Conservation (phyloP, 2,797 vertebrate genomes). For the Anabacerthia variegaticeps region DNA sequence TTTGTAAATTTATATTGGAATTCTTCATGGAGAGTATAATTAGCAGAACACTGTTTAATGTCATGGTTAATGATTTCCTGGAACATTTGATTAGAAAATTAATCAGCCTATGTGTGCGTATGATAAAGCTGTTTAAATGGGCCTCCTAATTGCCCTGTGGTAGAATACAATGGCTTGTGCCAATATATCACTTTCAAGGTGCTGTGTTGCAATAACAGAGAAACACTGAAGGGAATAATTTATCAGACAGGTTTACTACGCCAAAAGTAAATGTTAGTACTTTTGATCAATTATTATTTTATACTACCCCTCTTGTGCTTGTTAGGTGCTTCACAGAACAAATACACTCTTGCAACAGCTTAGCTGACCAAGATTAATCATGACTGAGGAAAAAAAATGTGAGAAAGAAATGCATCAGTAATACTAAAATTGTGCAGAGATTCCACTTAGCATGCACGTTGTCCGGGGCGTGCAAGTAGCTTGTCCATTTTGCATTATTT, state of each 20-base stretch:
- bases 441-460: background rate
- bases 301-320: background rate
- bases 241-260: conserved; percentile 55
- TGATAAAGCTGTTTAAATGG: conserved; percentile 77
- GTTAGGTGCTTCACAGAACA: conserved; percentile 1
- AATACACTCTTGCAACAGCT: background rate
- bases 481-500: background rate
- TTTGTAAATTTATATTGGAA: conserved; percentile 76
- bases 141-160: conserved; percentile 73
- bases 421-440: background rate
- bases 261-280: conserved; percentile 59
- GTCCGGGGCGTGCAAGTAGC: background rate
- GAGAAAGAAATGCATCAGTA: background rate
- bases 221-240: conserved; percentile 64
- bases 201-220: conserved; percentile 52
- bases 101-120: conserved; percentile 76
- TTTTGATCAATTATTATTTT: conserved; percentile 52
- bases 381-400: background rate
- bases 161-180: conserved; percentile 65
- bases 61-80: conserved; percentile 80
- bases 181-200: conserved; percentile 63
- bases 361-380: background rate
- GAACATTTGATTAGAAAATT: conserved; percentile 82
- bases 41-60: conserved; percentile 78
- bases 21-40: conserved; percentile 76